Evolutionary conservation across 2,113 vertebrate genomes (phyloP).

Genomic region (Alethe diademata): DNA sequence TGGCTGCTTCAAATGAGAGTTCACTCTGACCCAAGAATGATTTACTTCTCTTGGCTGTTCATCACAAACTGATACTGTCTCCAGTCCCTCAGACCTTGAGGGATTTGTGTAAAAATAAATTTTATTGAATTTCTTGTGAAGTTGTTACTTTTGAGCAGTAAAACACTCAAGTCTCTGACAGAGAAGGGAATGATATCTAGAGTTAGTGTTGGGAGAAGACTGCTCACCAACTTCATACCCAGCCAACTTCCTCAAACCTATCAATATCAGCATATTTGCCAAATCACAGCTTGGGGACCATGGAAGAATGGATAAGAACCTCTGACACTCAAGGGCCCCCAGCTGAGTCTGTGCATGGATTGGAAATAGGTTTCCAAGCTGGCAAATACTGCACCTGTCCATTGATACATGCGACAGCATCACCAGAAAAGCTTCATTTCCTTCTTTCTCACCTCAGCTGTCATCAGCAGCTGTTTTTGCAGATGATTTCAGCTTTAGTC

Average conservation of each 20-base stretch:
- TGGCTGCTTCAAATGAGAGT: slow-evolving; percentile 18
- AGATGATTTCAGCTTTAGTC: neutral
- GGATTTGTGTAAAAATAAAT: slow-evolving; percentile 8
- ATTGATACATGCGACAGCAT: neutral
- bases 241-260: neutral
- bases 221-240: neutral
- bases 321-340: neutral
- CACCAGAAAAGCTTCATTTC: neutral
- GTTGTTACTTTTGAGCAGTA: neutral
- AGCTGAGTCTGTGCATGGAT: fast-evolving
- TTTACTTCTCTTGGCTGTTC: slow-evolving; percentile 42
- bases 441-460: neutral
- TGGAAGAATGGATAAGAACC: neutral
- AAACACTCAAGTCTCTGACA: neutral
- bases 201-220: neutral
- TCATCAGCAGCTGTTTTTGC: neutral
- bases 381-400: neutral
- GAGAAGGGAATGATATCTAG: neutral
- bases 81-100: neutral
- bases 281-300: neutral
- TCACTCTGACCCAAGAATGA: neutral
- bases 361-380: neutral
- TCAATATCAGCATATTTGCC: neutral
- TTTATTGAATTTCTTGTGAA: neutral
- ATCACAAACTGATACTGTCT: slow-evolving; percentile 8